Evolutionary conservation across 2,888 invertebrate genomes (phyloP), one percentile per base, ranked within the genome.

Genomic region (Julus scanicus): DNA sequence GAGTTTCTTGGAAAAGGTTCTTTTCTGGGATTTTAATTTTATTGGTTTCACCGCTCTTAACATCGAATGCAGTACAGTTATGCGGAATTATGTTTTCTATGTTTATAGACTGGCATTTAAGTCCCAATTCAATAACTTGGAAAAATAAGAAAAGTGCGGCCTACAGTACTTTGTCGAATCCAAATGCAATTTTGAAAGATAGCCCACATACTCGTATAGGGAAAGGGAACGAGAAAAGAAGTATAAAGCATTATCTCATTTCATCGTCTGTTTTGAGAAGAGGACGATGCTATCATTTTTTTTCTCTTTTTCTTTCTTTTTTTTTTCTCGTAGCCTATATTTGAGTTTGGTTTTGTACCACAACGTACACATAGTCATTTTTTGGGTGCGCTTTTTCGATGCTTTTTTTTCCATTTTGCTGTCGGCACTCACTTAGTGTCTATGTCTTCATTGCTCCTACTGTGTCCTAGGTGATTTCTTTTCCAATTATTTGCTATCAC

Each of bases 111-210:
- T 13, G 37, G 11, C 80, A 80, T 80, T 80, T 37, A 13, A 80
- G 37, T 37, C 29, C 80, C 80, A 37, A 80, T 80, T 80, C 80
- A 80, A 80, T 80, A 80, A 80, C 37, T 80, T 80, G 80, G 37
- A 37, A 80, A 80, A 80, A 80, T 80, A 80, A 37, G 80, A 80
- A 37, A 29, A 13, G 29, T 29, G 13, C 15, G 15, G 80, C 80
- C 80, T 37, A 80, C 37, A 80, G 80, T 80, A 37, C 80, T 13
- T 63, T 13, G 80, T 80, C 80, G 37, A 29, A 80, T 80, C 80
- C 80, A 80, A 80, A 80, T 80, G 80, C 80, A 80, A 80, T 80
- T 80, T 80, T 37, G 80, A 80, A 80, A 80, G 80, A 80, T 80
- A 80, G 80, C 29, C 80, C 80, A 80, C n/a, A n/a, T n/a, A n/a